Conservation (phyloP, 2,888 invertebrate genomes). For the Byasa hedistus region DNA sequence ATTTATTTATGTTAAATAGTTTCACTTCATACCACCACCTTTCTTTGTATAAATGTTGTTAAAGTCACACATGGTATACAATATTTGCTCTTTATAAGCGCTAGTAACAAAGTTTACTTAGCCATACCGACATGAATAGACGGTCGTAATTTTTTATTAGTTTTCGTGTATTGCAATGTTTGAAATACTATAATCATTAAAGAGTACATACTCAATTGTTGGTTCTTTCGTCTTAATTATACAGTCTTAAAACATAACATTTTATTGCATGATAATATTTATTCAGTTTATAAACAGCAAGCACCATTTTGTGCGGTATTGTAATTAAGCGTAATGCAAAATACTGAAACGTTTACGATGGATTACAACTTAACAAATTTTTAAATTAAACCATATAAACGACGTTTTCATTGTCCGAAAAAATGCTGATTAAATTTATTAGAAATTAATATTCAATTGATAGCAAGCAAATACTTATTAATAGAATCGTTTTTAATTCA, state of each 20-base stretch:
- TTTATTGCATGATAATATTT: neutral
- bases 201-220: neutral
- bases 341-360: too few species aligned
- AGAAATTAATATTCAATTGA: neutral
- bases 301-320: too few species aligned
- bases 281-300: neutral
- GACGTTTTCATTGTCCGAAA: too few species aligned
- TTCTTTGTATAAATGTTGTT: slow-evolving; percentile 5
- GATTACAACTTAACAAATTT: too few species aligned
- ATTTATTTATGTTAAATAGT: slow-evolving; percentile 22
- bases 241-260: neutral
- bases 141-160: neutral
- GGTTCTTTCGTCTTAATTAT: neutral
- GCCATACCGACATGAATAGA: neutral
- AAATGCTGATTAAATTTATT: neutral
- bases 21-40: slow-evolving; percentile 7
- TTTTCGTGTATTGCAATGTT: neutral
- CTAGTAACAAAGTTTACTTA: neutral
- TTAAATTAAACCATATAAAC: too few species aligned
- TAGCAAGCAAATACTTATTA: neutral
- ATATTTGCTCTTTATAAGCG: neutral
- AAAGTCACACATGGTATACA: neutral
- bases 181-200: neutral
- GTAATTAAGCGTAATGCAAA: too few species aligned
- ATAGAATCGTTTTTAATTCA: neutral